Evolutionary conservation across 2,113 vertebrate genomes (phyloP), one percentile per base, ranked within the genome.

Genomic region (Irena cyanogastra): DNA sequence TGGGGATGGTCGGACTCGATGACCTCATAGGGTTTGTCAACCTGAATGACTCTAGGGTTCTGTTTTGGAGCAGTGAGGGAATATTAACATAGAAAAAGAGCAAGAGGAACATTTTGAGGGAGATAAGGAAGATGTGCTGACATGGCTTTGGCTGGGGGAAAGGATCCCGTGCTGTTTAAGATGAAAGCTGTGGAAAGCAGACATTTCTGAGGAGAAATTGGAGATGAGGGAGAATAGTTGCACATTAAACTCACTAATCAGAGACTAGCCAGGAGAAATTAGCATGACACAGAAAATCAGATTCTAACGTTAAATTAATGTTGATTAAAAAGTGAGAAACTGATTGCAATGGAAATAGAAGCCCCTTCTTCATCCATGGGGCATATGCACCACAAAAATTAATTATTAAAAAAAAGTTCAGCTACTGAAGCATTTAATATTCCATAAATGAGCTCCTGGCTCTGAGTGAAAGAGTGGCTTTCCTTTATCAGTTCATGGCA

Each of bases 1-100:
- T 0, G 15, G 7, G 13, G 6, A 44, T 1, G 2, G 5, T 1
- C 39, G 44, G 44, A 37, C 45, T 23, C 0, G 0, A 15, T 41
- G 30, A 18, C 26, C 35, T 77, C 27, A 5, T 21, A 35, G 15
- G 47, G 26, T 4, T 88, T 50, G 77, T 85, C 49, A 61, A 23
- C 31, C 2, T 11, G 42, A 80, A 35, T 0, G 0, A 8, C n/a
- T 39, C 24, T 4, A 7, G 18, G 5, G 9, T 50, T 45, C 14
- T 22, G 1, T 64, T 66, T 42, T 24, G 37, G 12, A 31, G 31
- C 35, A 64, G 12, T 27, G 5, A 76, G 16, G 42, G 64, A 66
- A 76, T 13, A 9, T 10, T 65, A 17, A 47, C 13, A 21, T 16
- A 42, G 9, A 14, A 18, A 83, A 64, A 50, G 8, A 26, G 7